Evolutionary conservation across 2,888 invertebrate genomes (phyloP), one percentile per base, ranked within the genome.

Genomic region (Gryllus longicercus): DNA sequence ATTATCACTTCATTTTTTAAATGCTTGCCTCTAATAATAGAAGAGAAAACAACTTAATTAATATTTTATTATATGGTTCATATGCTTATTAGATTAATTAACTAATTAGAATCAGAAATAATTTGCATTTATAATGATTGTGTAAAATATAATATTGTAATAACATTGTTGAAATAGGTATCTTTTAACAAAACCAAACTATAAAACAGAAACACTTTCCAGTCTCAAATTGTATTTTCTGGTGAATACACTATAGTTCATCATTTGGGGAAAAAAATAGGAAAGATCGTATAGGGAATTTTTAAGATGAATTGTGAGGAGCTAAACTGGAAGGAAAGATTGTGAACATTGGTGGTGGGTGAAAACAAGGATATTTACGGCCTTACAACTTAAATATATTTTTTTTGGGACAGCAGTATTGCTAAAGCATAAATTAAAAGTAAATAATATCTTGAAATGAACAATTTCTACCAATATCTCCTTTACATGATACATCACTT

Each of bases 381-480:
- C 63, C 63, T 63, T 63, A 63, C 14, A 63, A 63, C 63, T 18
- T 63, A 63, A 63, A 63, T n/a, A 18, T 63, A 18, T 63, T 63
- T 63, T 63, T 63, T 63, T 63, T 63, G 63, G 63, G 63, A 63
- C n/a, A 63, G 63, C 63, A 63, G 63, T 63, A 63, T 63, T 63
- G n/a, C 63, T 63, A 63, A 63, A 63, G n/a, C 63, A 63, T 63
- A 18, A 63, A 63, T n/a, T 63, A 63, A 63, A 63, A 63, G n/a
- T 63, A 18, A 63, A 63, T 63, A 38, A 38, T 38, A 38, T 38
- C 38, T 38, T 38, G 63, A 63, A n/a, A 63, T 63, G n/a, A 63
- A 63, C 12, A 63, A 63, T 63, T 63, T 63, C 63, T 63, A 63
- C 63, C 14, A n/a, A 63, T 63, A 63, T 63, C 63, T n/a, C n/a